Percentiles rank a stretch among this genome's conserved stretches.
phyloP scores from a whole-genome alignment of 2,888 invertebrate species.

The Neocrepidodera transversa region DNA sequence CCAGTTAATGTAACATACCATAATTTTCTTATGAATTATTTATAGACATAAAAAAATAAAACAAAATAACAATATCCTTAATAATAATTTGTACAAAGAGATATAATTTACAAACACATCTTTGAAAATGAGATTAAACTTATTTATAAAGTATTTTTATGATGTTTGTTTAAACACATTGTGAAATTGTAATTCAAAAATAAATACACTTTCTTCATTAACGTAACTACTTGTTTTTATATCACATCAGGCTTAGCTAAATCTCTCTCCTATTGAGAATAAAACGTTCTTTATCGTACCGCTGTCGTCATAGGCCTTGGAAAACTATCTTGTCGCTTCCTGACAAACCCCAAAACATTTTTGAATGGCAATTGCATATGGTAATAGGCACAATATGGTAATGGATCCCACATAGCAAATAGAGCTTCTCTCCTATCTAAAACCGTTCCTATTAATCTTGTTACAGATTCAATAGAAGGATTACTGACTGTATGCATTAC shows the following conservation, averaged over 20 bases:
- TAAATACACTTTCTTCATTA: constrained; percentile 15
- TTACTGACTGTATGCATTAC: constrained; percentile 62
- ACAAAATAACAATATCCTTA: constrained; percentile 25
- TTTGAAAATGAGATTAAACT: constrained; percentile 14
- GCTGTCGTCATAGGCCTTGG: constrained; percentile 57
- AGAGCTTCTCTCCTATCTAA: constrained; percentile 81
- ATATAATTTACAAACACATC: constrained; percentile 6
- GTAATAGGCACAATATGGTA: constrained; percentile 87
- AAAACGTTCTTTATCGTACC: constrained; percentile 50
- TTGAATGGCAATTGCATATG: constrained; percentile 78
- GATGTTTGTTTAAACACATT: constrained; percentile 17
- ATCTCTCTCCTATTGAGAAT: constrained; percentile 53
- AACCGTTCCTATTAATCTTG: constrained; percentile 71
- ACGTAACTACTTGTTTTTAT: constrained; percentile 14
- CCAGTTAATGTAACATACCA: constrained; percentile 53
- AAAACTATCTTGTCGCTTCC: constrained; percentile 60
- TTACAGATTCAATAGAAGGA: constrained; percentile 63
- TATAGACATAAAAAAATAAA: constrained; percentile 29
- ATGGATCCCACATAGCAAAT: constrained; percentile 84
- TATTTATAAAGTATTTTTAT: constrained; percentile 18
- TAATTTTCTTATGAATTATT: constrained; percentile 32
- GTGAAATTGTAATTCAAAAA: constrained; percentile 7
- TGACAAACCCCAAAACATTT: constrained; percentile 65
- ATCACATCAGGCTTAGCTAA: constrained; percentile 51
- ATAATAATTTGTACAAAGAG: constrained; percentile 20